Evolutionary conservation across 2,888 invertebrate species (phyloP), one percentile per base, ranked within the genome.

Genomic region (Netelia virgata): DNA sequence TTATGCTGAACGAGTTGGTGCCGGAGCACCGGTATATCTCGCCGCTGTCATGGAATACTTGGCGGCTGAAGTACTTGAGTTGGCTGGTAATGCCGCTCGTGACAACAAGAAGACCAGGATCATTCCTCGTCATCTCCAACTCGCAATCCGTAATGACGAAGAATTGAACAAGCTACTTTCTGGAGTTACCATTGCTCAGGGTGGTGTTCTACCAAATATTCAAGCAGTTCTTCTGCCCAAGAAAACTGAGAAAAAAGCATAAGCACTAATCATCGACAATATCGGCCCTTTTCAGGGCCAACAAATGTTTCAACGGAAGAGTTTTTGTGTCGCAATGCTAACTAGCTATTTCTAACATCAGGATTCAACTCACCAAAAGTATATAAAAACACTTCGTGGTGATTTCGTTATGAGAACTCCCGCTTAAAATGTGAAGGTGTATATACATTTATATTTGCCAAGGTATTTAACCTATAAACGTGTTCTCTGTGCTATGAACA

Each of bases 271-370:
- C 53, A 2, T 8, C 11, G 0, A 14, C n/a, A 14, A 53, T 16
- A 53, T 53, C 53, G 53, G 53, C 53, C 53, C 53, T 53, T 53
- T 53, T 53, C 53, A 53, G 53, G 53, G 53, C 53, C 53, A 53
- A 53, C 53, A 53, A 53, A 53, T n/a, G 1, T 53, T 6, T 28
- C 3, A 53, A 53, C 53, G 53, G 1, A 53, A 53, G 6, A 53
- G n/a, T 36, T n/a, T 53, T n/a, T 53, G 0, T 8, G 53, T 53
- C 16, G 53, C 0, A 14, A 3, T 16, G 14, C 11, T 11, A 14
- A 50, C 50, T 0, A 28, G 3, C 2, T 28, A 28, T 28, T n/a
- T n/a, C n/a, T n/a, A n/a, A n/a, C n/a, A n/a, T n/a, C n/a, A n/a
- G n/a, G n/a, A n/a, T n/a, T n/a, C n/a, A n/a, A n/a, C n/a, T n/a